Conservation (phyloP, 2,113 vertebrate genomes). For the Colius striatus region DNA sequence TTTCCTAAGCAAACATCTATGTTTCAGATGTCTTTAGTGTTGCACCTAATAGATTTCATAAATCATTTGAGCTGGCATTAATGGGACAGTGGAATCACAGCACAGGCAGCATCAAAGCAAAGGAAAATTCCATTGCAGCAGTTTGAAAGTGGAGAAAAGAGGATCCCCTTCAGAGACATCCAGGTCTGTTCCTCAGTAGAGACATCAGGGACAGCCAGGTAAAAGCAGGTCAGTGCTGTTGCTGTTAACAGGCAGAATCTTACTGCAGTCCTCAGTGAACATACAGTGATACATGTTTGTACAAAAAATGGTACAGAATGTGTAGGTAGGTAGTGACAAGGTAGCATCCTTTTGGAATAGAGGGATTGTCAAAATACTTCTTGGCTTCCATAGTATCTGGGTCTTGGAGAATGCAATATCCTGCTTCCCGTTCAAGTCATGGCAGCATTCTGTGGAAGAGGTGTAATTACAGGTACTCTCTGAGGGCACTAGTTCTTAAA, state of each 20-base stretch:
- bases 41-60: slow-evolving; percentile 32
- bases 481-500: not conserved
- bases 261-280: not conserved
- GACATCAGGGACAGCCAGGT: not conserved
- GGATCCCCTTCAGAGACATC: not conserved
- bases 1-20: slow-evolving; percentile 32
- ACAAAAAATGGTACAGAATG: accelerated
- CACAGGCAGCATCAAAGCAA: not conserved
- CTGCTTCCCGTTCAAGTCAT: not conserved
- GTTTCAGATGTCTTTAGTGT: slow-evolving; percentile 31
- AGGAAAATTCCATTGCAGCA: slow-evolving; percentile 12
- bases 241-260: not conserved
- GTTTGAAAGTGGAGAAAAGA: not conserved
- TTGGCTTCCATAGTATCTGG: not conserved
- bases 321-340: not conserved
- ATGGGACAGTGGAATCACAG: not conserved
- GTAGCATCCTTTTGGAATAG: not conserved
- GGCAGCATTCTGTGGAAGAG: not conserved
- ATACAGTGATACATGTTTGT: not conserved
- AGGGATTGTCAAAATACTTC: not conserved
- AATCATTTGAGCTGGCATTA: slow-evolving; percentile 34
- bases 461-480: not conserved
- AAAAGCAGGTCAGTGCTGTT: not conserved
- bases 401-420: not conserved
- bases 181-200: not conserved